Evolutionary conservation across 2,888 invertebrate species (phyloP).

Genomic region (Lissonota sp.): DNA sequence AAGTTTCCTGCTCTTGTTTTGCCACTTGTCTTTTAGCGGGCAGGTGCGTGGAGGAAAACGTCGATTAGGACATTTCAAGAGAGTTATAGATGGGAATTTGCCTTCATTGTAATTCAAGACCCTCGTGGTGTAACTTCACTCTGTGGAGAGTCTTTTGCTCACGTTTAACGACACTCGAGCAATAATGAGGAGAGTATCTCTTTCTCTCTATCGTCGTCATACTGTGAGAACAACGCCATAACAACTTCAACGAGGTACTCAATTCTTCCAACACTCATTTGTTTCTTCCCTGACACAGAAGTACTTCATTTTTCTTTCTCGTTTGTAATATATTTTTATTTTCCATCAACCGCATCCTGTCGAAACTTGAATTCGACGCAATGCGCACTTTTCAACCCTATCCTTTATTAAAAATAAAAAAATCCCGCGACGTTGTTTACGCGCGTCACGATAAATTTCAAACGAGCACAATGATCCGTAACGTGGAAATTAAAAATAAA

Average conservation of each 20-base stretch:
- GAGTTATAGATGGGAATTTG: constrained; percentile 75
- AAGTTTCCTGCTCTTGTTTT: not conserved
- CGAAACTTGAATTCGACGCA: constrained; percentile 40
- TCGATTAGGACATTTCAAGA: constrained; percentile 60
- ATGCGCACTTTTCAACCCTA: constrained; percentile 27
- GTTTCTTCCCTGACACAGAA: constrained; percentile 24
- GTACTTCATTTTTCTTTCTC: constrained; percentile 1
- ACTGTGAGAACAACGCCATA: constrained; percentile 66
- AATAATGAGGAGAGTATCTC: constrained; percentile 68
- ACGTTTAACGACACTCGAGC: constrained; percentile 73
- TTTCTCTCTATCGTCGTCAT: constrained; percentile 25
- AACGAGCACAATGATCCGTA: constrained; percentile 20
- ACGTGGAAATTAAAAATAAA: constrained; percentile 3
- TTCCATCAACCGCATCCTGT: constrained; percentile 9
- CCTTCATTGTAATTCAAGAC: constrained; percentile 71
- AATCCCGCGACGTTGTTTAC: constrained; percentile 9
- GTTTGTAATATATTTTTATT: constrained; percentile 15
- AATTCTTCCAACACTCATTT: constrained; percentile 46
- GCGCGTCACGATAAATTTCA: constrained; percentile 32
- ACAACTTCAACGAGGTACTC: constrained; percentile 72
- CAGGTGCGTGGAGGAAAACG: constrained; percentile 67
- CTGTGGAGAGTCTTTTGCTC: constrained; percentile 71
- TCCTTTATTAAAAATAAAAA: constrained; percentile 27
- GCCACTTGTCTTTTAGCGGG: constrained; percentile 24
- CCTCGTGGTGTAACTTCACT: constrained; percentile 48